A percentile compares a stretch with the other conserved stretches of the same genome.
These are phyloP conservation scores for Peromyscus nudipes DNA, from an alignment of 2,797 vertebrate genomes.

Conservation along the genomic window DNA sequence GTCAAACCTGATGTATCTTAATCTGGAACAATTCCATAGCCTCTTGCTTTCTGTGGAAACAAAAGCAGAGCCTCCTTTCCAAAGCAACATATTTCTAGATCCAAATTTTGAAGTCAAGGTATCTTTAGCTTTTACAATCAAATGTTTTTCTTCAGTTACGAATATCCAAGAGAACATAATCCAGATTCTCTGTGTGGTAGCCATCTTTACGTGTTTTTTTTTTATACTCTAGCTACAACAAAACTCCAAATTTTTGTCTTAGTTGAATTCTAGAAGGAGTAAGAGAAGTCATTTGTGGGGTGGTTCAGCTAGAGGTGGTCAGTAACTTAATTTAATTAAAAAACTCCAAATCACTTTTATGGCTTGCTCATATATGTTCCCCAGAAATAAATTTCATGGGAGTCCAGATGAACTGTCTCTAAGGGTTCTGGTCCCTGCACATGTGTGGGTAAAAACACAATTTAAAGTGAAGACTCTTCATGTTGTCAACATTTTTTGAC, in stretches of 20 bases:
- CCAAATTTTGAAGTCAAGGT: too few species aligned
- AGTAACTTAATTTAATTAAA: constrained; percentile 26
- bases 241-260: background rate
- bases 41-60: too few species aligned
- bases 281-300: background rate
- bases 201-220: too few species aligned
- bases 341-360: background rate
- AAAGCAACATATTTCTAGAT: too few species aligned
- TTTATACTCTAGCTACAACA: too few species aligned
- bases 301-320: background rate
- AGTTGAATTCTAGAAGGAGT: background rate
- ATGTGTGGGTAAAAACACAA: background rate
- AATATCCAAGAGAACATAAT: too few species aligned
- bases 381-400: background rate
- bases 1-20: too few species aligned
- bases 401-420: background rate
- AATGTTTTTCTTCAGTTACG: too few species aligned
- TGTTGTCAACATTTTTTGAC: background rate
- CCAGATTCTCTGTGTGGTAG: too few species aligned
- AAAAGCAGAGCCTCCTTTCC: too few species aligned
- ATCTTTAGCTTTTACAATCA: too few species aligned
- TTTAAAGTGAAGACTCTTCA: constrained; percentile 36
- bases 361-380: background rate
- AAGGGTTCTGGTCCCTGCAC: background rate
- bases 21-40: too few species aligned